Evolutionary conservation across 2,797 vertebrate species (phyloP), one percentile per base, ranked within the genome.

Genomic region (Acipenser oxyrinchus): DNA sequence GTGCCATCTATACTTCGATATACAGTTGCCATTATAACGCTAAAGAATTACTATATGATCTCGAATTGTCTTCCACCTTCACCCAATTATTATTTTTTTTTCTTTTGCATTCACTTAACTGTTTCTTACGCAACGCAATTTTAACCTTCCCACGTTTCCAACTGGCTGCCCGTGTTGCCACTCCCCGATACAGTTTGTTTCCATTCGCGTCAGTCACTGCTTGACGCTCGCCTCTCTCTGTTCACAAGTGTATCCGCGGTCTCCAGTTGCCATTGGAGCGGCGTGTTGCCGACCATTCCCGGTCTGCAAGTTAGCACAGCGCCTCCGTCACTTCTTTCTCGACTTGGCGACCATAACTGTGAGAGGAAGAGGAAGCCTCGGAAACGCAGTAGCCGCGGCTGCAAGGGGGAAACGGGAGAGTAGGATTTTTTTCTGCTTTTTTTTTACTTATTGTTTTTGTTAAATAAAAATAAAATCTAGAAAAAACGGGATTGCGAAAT

Each of bases 81-180:
- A 37, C 0, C 5, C 37, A 37, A 37, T 37, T 37, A 37, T 37
- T 37, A 2, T 3, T 37, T 37, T 37, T 3, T 37, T 37, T 37
- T 18, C 1, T 18, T 37, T 37, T 37, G 37, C 37, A 37, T 37
- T 37, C 37, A 37, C 37, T 37, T 37, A 37, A 37, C 37, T 37
- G 4, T 37, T 71, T 69, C 37, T 66, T 74, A 73, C 71, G 64
- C 70, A 78, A 77, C 82, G 79, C 84, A 83, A 71, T 78, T 64
- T 77, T 85, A 73, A 66, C 69, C 71, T 76, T 81, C 88, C 86
- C 87, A 89, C 86, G 86, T 88, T 87, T 87, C 85, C 82, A 84
- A 74, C 77, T 75, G 64, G 74, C 74, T 83, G 81, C 83, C 80
- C 82, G 80, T 68, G 66, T 69, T 37, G 55, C 66, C 15, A 58